Percentiles rank a stretch among this genome's conserved stretches.
Conservation (phyloP, 1,140 invertebrate genomes). For the Galleria mellonella region DNA sequence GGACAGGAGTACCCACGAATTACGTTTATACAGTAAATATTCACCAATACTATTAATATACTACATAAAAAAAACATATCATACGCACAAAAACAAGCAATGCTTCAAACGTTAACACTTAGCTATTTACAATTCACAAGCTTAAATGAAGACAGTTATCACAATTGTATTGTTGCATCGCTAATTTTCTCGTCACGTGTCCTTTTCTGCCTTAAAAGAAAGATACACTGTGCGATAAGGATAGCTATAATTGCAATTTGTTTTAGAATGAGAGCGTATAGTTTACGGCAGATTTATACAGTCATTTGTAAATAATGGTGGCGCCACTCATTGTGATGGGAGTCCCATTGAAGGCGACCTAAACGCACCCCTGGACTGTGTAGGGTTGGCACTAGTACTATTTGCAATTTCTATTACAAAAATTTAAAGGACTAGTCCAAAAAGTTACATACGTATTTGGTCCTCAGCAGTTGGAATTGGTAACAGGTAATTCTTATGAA, state of each 20-base stretch:
- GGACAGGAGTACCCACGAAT: too few species aligned
- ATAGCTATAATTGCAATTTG: conserved; percentile 26
- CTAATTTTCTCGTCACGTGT: conserved; percentile 7
- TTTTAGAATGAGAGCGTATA: conserved; percentile 29
- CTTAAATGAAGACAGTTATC: conserved; percentile 7
- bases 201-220: conserved; percentile 1
- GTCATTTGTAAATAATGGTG: conserved; percentile 65
- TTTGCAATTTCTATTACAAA: not conserved
- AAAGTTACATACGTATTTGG: too few species aligned
- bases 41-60: not conserved
- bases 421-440: too few species aligned
- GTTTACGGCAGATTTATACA: conserved; percentile 52
- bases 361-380: conserved; percentile 19
- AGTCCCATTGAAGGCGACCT: conserved; percentile 50
- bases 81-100: too few species aligned
- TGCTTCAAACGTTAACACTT: too few species aligned
- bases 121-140: too few species aligned
- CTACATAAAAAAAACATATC: too few species aligned
- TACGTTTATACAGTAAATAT: too few species aligned
- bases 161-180: conserved; percentile 12
- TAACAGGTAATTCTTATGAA: too few species aligned
- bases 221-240: conserved; percentile 11
- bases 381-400: conserved; percentile 18
- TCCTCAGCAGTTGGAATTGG: too few species aligned
- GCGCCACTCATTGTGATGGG: conserved; percentile 58